A percentile compares a stretch with the other conserved stretches of the same genome.
These are phyloP conservation scores for Pluvianellus socialis DNA, from an alignment of 2,113 vertebrate genomes.

Conservation along the genomic window DNA sequence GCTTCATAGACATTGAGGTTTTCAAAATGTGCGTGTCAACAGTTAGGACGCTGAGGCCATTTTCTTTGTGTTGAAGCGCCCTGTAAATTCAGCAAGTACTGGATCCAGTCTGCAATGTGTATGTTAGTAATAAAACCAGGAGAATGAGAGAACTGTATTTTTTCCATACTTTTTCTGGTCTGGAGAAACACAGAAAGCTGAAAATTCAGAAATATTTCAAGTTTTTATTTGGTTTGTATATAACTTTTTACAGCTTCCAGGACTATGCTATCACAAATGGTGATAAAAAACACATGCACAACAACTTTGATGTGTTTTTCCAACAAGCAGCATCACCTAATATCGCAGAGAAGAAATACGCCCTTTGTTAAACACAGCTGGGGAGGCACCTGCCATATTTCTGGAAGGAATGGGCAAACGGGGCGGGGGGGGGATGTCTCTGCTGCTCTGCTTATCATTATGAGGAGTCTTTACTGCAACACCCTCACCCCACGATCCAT, in stretches of 20 bases:
- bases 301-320: neutral
- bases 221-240: neutral
- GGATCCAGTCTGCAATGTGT: neutral
- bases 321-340: neutral
- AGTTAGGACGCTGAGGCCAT: neutral
- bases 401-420: neutral
- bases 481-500: neutral
- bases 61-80: neutral
- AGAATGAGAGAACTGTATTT: neutral
- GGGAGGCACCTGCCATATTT: neutral
- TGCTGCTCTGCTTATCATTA: neutral
- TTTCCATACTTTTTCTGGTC: neutral
- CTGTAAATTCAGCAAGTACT: neutral
- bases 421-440: fast-evolving
- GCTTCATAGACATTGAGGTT: neutral
- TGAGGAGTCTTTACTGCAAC: neutral
- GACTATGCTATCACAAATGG: neutral
- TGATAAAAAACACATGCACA: neutral
- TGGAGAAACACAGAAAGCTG: neutral
- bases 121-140: neutral
- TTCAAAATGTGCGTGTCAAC: neutral
- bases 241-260: neutral
- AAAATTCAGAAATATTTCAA: neutral
- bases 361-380: neutral
- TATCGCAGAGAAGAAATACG: neutral